Percentiles rank a stretch among this genome's conserved stretches.
Conservation (phyloP, 2,797 vertebrate species). For the Halcyon leucocephala region DNA sequence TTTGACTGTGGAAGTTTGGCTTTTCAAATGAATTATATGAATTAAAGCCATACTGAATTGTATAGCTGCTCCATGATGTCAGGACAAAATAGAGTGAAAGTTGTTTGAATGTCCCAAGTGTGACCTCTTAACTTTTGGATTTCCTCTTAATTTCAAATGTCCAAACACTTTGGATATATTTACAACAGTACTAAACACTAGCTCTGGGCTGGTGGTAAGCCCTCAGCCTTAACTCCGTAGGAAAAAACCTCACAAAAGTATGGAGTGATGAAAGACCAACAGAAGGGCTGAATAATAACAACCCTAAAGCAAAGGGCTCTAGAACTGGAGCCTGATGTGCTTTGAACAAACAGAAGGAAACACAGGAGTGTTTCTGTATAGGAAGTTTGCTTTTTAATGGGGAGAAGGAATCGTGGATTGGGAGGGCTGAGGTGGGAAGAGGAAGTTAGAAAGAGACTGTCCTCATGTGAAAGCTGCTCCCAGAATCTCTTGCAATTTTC, state of each 20-base stretch:
- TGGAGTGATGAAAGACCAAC: neutral
- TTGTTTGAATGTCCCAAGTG: neutral
- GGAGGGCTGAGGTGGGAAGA: neutral
- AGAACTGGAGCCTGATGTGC: neutral
- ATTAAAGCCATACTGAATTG: neutral
- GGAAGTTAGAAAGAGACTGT: neutral
- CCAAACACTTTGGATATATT: slow-evolving; percentile 1
- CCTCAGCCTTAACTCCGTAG: neutral
- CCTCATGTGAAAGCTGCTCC: neutral
- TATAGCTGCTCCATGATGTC: neutral
- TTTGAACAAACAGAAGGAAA: neutral
- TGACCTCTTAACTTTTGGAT: slow-evolving; percentile 20
- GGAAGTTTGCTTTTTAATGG: neutral
- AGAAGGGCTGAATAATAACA: neutral
- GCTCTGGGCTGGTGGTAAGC: neutral
- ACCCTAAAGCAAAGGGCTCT: neutral
- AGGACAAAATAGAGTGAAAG: neutral
- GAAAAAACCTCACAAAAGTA: slow-evolving; percentile 1
- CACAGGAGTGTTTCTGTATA: neutral
- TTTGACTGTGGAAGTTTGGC: neutral
- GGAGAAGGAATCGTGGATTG: neutral
- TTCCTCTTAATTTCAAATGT: slow-evolving; percentile 16
- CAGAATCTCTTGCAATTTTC: neutral
- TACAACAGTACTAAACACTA: neutral
- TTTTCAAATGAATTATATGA: neutral